These are phyloP conservation scores for Lepisosteus osseus DNA, from an alignment of 2,113 vertebrate species.

Conservation along the genomic window DNA sequence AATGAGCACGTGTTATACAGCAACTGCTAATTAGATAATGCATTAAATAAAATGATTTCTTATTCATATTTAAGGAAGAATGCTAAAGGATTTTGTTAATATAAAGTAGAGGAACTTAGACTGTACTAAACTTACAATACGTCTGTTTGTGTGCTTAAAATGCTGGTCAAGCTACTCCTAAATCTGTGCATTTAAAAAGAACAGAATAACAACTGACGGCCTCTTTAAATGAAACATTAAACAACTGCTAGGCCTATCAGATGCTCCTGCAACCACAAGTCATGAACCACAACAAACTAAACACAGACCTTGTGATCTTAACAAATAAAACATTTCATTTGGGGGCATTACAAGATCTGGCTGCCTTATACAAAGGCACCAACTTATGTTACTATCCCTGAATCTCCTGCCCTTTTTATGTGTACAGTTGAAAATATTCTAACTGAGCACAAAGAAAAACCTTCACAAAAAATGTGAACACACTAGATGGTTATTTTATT, in stretches of 20 bases:
- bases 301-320: conserved; percentile 45
- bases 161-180: background rate
- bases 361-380: background rate
- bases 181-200: conserved; percentile 20
- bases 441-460: background rate
- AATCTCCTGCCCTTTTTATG: background rate
- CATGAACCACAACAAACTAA: conserved; percentile 52
- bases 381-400: background rate
- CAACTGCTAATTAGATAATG: too few relatives aligned
- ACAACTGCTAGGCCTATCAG: conserved; percentile 33
- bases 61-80: conserved; percentile 2
- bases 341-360: conserved; percentile 3
- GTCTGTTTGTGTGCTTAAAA: too few relatives aligned
- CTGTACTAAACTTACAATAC: too few relatives aligned
- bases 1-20: background rate
- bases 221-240: conserved; percentile 31
- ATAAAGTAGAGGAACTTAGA: too few relatives aligned
- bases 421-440: background rate
- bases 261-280: conserved; percentile 13
- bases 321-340: conserved; percentile 31
- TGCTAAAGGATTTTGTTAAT: background rate
- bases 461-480: background rate
- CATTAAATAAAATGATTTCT: conserved; percentile 3
- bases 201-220: conserved; percentile 28
- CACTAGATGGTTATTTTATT: background rate